phyloP scores from a whole-genome alignment of 37 sponge, comb jelly and placozoan genomes.

The Lycopodina hypogea region DNA sequence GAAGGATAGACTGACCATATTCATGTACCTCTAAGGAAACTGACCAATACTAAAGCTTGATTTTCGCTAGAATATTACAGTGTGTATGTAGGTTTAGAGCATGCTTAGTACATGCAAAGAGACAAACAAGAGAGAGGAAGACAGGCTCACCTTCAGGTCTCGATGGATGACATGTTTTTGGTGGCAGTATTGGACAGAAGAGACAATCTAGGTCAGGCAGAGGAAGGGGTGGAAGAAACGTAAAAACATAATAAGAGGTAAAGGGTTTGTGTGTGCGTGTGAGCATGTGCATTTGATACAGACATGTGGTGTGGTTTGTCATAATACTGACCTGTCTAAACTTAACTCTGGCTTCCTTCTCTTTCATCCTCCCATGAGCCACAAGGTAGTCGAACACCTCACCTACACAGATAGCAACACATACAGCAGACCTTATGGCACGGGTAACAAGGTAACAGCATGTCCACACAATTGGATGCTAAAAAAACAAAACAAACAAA shows the following conservation, averaged over 20 bases:
- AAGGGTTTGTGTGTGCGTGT: not conserved
- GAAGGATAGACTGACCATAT: no score
- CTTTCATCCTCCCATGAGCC: slow-evolving; percentile 99
- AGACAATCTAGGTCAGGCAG: slow-evolving; percentile 84
- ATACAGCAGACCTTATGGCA: no score
- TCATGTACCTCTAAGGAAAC: no score
- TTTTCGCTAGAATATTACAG: no score
- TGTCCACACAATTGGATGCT: no score
- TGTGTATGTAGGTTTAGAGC: no score
- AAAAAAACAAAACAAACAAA: no score
- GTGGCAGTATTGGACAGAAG: slow-evolving; percentile 99
- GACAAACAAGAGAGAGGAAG: not conserved
- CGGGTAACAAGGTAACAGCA: no score
- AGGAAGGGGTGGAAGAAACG: no score
- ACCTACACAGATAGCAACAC: slow-evolving; percentile 39
- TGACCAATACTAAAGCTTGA: no score
- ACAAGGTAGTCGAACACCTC: slow-evolving; percentile 99
- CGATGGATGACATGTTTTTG: slow-evolving; percentile 98
- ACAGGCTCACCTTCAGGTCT: slow-evolving; percentile 86
- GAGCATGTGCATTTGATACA: not conserved
- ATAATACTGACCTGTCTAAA: slow-evolving; percentile 88
- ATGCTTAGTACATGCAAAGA: no score
- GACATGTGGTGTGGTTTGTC: not conserved
- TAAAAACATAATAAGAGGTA: no score
- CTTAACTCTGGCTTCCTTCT: slow-evolving; percentile 96